These are phyloP conservation scores for Latrodectus hesperus DNA, from an alignment of 2,888 invertebrate species.

Conservation along the genomic window DNA sequence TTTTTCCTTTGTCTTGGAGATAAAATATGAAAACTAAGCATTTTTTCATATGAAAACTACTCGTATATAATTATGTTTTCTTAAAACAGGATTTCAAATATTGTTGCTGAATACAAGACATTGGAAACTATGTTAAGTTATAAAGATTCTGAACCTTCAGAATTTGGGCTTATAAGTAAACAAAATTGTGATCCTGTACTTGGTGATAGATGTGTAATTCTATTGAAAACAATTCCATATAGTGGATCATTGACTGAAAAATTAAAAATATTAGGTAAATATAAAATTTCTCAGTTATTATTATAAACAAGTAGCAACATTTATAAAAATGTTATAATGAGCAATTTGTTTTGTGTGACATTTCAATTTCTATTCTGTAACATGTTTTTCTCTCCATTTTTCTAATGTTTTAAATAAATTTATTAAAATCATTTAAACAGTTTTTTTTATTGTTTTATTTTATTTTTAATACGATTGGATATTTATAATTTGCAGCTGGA, in stretches of 20 bases:
- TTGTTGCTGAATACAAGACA: background rate
- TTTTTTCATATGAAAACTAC: too few species aligned
- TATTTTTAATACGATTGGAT: too few species aligned
- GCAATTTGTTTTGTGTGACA: too few species aligned
- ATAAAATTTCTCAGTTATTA: background rate
- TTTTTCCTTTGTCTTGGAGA: too few species aligned
- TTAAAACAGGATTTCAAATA: background rate
- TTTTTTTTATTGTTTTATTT: too few species aligned
- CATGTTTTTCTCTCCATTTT: too few species aligned
- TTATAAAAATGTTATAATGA: too few species aligned
- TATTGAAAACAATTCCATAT: background rate
- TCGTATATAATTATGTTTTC: background rate
- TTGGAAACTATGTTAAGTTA: background rate
- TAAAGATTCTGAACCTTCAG: background rate
- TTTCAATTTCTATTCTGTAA: too few species aligned
- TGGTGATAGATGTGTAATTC: background rate
- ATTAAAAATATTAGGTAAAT: conserved; percentile 2
- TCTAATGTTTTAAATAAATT: too few species aligned
- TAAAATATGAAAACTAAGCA: too few species aligned
- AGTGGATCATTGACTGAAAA: background rate
- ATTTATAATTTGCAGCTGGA: too few species aligned
- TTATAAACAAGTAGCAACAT: background rate
- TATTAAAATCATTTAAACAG: too few species aligned
- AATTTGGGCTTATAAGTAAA: background rate
- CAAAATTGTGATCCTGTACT: background rate